A percentile compares a stretch with the other conserved stretches of the same genome.
Evolutionary conservation across 2,113 vertebrate genomes (phyloP).

Genomic region (Mellivora capensis): DNA sequence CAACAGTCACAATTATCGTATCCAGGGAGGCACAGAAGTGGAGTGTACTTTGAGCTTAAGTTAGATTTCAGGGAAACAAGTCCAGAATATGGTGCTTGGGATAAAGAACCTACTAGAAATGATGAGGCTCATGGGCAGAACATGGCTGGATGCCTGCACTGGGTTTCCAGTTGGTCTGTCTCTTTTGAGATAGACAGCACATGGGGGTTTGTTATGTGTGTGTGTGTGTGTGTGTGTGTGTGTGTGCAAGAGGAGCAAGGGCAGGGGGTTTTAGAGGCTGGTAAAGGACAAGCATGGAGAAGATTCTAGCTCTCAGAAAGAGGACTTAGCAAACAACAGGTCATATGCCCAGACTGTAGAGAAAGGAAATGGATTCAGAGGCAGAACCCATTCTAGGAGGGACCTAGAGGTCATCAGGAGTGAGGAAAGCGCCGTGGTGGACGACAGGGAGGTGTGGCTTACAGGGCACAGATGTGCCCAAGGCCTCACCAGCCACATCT

Average conservation of each 20-base stretch:
- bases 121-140: fast-evolving
- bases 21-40: neutral
- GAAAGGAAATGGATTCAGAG: neutral
- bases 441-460: too few relatives aligned
- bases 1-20: fast-evolving
- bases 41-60: neutral
- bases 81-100: neutral
- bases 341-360: neutral
- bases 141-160: too few relatives aligned
- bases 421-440: fast-evolving
- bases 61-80: neutral
- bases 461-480: neutral
- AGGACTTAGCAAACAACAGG: neutral
- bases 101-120: neutral
- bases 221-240: neutral
- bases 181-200: neutral
- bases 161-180: neutral
- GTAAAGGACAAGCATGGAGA: neutral
- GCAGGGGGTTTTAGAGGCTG: fast-evolving
- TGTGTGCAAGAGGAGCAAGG: neutral
- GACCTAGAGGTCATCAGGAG: too few relatives aligned
- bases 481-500: fast-evolving
- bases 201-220: neutral
- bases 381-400: neutral
- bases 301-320: neutral